Evolutionary conservation across 2,113 vertebrate genomes (phyloP).

Genomic region (Trogon melanurus): DNA sequence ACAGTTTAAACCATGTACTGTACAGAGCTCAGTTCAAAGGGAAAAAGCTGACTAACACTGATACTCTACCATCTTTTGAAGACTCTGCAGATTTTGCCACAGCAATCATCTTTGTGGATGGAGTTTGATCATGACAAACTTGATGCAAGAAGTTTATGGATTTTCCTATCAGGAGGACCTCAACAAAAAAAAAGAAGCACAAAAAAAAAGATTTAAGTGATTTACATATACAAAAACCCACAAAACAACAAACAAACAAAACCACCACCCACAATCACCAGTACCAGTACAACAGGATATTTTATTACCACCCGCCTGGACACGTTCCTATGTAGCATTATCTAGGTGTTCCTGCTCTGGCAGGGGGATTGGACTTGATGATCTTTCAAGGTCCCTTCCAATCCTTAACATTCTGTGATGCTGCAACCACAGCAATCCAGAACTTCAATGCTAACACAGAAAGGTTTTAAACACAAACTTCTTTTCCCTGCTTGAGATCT

Average conservation of each 20-base stretch:
- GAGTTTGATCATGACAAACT: slow-evolving; percentile 94
- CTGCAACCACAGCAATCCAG: not conserved
- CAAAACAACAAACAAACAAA: not conserved
- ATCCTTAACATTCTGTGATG: too few species aligned
- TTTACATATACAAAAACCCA: not conserved
- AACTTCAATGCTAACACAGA: not conserved
- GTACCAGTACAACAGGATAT: not conserved
- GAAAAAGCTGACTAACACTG: not conserved
- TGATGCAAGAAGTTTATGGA: slow-evolving; percentile 99
- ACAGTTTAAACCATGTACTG: rapidly evolving
- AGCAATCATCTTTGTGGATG: slow-evolving; percentile 87
- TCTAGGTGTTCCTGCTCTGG: too few species aligned
- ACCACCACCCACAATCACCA: not conserved
- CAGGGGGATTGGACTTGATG: too few species aligned
- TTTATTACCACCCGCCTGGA: too few species aligned
- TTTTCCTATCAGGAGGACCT: slow-evolving; percentile 97
- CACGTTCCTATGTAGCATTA: too few species aligned
- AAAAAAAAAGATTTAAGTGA: not conserved
- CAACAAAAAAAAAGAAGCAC: not conserved
- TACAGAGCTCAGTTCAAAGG: not conserved
- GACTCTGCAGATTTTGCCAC: slow-evolving; percentile 87
- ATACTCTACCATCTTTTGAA: slow-evolving; percentile 86
- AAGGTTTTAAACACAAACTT: not conserved
- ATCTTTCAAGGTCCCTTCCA: too few species aligned
- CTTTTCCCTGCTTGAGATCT: not conserved